phyloP scores from a whole-genome alignment of 2,113 vertebrate species.

The Ammodytes dubius region DNA sequence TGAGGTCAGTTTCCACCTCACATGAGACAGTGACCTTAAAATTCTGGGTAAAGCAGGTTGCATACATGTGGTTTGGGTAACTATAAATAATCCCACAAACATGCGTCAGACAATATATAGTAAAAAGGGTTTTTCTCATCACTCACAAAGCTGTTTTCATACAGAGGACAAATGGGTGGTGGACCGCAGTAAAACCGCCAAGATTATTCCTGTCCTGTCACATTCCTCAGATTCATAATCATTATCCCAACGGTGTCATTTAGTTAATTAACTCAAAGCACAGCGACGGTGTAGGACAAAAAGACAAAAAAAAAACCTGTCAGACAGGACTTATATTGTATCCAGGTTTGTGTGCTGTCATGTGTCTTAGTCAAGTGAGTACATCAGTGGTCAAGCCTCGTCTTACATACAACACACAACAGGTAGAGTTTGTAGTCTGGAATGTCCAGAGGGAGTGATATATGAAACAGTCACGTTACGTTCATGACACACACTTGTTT shows the following conservation, averaged over 20 bases:
- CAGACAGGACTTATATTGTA: too few relatives aligned
- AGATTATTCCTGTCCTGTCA: constrained; percentile 3
- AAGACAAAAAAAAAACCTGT: background rate
- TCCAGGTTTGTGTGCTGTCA: background rate
- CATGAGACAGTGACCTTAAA: background rate
- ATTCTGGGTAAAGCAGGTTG: background rate
- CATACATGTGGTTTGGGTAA: background rate
- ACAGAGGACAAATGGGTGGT: background rate
- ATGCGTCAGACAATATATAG: background rate
- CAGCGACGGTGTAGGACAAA: background rate
- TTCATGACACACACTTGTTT: background rate
- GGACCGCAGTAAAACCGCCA: background rate
- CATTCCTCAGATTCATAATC: constrained; percentile 15
- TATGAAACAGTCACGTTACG: background rate
- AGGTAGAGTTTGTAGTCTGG: background rate
- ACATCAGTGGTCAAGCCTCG: background rate
- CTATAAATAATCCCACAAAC: background rate
- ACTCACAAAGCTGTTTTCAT: background rate
- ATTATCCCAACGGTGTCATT: background rate
- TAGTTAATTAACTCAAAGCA: background rate
- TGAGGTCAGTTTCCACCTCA: background rate
- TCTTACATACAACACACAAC: background rate
- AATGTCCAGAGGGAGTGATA: background rate
- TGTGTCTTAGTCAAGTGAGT: background rate
- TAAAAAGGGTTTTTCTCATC: background rate